A percentile compares a stretch with the other conserved stretches of the same genome.
These are phyloP conservation scores for Bos taurus DNA, from an alignment of 2,113 vertebrate species.

Conservation along the genomic window DNA sequence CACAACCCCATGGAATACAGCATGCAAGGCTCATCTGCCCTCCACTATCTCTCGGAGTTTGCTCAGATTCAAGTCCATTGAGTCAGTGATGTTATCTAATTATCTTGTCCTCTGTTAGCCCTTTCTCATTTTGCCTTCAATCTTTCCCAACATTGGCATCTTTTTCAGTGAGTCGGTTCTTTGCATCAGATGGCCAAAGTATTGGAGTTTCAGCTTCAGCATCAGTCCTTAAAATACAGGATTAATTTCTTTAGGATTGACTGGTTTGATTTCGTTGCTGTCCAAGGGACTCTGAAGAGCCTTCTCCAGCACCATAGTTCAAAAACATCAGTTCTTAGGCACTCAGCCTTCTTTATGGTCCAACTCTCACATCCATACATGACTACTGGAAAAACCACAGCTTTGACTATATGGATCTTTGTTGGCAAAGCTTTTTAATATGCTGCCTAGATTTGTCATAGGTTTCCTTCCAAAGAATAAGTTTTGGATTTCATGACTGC, in stretches of 20 bases:
- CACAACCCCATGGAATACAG: not conserved
- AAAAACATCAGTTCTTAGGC: not conserved
- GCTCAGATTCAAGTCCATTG: not conserved
- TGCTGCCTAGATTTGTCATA: not conserved
- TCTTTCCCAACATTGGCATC: not conserved
- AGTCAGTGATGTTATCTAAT: not conserved
- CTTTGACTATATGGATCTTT: not conserved
- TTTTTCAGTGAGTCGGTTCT: not conserved
- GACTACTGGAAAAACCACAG: not conserved
- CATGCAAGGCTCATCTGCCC: not conserved
- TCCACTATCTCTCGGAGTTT: not conserved
- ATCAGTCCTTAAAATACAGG: not conserved
- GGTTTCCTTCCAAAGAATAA: not conserved
- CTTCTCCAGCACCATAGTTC: not conserved
- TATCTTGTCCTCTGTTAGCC: not conserved
- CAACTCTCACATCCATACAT: not conserved
- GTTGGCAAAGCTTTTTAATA: not conserved
- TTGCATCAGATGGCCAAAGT: not conserved
- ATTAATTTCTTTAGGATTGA: not conserved
- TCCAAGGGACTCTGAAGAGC: not conserved
- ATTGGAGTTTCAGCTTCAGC: not conserved
- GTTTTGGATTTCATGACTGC: not conserved
- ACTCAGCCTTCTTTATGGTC: not conserved
- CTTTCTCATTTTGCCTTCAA: not conserved
- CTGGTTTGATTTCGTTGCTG: not conserved